phyloP scores from a whole-genome alignment of 2,797 vertebrate genomes.

The Thaleichthys pacificus region DNA sequence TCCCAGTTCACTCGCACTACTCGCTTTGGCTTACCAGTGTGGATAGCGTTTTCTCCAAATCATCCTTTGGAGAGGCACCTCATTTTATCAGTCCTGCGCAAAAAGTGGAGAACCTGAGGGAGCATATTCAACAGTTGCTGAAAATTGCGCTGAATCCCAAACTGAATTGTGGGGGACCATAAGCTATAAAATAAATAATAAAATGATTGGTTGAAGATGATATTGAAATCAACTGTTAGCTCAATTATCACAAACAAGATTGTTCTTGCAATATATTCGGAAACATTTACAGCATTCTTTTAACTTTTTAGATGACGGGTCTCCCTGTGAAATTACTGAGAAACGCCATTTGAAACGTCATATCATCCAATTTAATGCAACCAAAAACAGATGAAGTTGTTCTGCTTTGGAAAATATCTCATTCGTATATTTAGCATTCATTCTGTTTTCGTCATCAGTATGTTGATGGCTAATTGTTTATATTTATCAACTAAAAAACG shows the following conservation, averaged over 20 bases:
- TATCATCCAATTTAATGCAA: not conserved
- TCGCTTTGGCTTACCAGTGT: conserved; percentile 26
- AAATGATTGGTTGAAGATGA: too few species aligned
- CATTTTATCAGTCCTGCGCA: conserved; percentile 39
- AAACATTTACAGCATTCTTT: conserved; percentile 8
- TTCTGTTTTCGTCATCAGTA: not conserved
- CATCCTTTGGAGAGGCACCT: conserved; percentile 34
- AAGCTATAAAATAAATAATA: too few species aligned
- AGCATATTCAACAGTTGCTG: conserved; percentile 69
- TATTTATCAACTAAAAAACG: too few species aligned
- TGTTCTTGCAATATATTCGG: too few species aligned
- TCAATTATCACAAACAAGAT: conserved; percentile 4
- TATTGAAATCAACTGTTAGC: conserved; percentile 1
- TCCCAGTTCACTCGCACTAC: too few species aligned
- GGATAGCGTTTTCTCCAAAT: conserved; percentile 62
- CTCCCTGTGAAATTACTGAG: conserved; percentile 43
- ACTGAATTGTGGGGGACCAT: conserved; percentile 33
- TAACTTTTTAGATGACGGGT: conserved; percentile 30
- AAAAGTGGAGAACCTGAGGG: conserved; percentile 61
- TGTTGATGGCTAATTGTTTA: too few species aligned
- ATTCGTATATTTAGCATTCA: not conserved
- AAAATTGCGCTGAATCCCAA: conserved; percentile 65
- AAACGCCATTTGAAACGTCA: conserved; percentile 22
- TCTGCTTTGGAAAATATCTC: not conserved
- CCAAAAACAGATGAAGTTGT: not conserved